Base-by-base conservation (phyloP, 2,797 vertebrate genomes). In the Orestias chungarensis region DNA sequence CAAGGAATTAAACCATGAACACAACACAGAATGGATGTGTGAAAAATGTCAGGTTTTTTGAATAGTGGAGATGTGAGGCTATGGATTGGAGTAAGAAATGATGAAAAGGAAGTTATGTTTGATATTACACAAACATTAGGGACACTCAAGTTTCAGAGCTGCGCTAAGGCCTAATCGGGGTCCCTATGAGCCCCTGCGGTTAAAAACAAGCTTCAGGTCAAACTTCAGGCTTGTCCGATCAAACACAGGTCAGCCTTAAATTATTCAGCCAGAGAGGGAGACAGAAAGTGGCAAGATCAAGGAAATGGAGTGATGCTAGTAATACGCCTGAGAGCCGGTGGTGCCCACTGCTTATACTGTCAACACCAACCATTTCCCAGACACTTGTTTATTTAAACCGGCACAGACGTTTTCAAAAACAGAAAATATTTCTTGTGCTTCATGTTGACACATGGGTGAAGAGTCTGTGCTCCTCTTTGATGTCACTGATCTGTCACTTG, bases 181-280 rank as follows among this genome's bases (percentile, higher is more conserved):
- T 91, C 81, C 75, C 88, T 88, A 85, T 89, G 85, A 91, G 86
- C 79, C 64, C 70, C 71, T 35, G 44, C 80, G 80, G 76, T 88
- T 92, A 79, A 92, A 54, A 89, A 88, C 86, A 90, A 90, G 90
- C 87, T 81, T 62, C 65, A 86, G 91, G 92, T 93, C 91, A 93
- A 88, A 91, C 81, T 91, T 90, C 84, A 87, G 82, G 86, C 85
- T 82, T 61, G 75, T 90, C 81, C 68, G 59, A 71, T 87, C 81
- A 81, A 69, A 70, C 78, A 71, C 18, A 74, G 91, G 91, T 92
- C 92, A 88, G 68, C 83, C 70, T 71, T 93, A 79, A 94, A 94
- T 94, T 87, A 93, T 93, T 91, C 85, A 94, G 66, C 69, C 74
- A 71, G 80, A 72, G 50, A 31, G 90, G 81, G 84, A 90, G 31